Percentiles rank a stretch among this genome's conserved stretches.
Conservation (phyloP, 2,113 vertebrate genomes). For the Phrynosoma platyrhinos region DNA sequence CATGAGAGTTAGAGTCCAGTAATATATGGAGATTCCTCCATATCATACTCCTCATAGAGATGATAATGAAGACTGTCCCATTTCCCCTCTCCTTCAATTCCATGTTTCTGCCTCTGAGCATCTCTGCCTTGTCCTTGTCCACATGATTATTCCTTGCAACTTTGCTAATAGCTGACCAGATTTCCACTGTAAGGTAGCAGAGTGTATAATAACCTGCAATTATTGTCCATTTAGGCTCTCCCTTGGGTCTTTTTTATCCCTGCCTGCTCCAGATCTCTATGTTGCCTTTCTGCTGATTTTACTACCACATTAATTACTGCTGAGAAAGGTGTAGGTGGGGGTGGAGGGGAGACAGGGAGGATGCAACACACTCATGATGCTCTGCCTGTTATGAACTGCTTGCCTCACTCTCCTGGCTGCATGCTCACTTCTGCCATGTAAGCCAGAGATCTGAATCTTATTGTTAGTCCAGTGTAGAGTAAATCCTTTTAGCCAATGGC, state of each 20-base stretch:
- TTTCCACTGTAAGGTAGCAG: slow-evolving; percentile 75
- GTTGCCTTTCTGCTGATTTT: slow-evolving; percentile 77
- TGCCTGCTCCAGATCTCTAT: slow-evolving; percentile 43
- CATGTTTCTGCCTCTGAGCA: slow-evolving; percentile 11
- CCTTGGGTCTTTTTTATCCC: slow-evolving; percentile 77
- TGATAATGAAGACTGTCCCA: neutral
- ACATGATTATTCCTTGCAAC: slow-evolving; percentile 75
- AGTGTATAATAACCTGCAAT: slow-evolving; percentile 83
- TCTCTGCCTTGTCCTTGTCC: slow-evolving; percentile 54
- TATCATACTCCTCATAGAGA: neutral
- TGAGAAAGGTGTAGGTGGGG: slow-evolving; percentile 42
- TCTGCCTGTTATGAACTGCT: slow-evolving; percentile 44
- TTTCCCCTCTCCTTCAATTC: neutral
- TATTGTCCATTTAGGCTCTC: slow-evolving; percentile 84
- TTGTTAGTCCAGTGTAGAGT: no score
- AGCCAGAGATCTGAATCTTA: no score
- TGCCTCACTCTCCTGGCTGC: neutral
- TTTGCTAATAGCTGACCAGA: slow-evolving; percentile 77
- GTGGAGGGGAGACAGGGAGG: neutral
- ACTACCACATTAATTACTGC: slow-evolving; percentile 71
- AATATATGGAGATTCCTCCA: neutral
- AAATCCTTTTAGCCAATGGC: no score
- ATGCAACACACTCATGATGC: slow-evolving; percentile 33
- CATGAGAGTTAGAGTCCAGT: neutral
- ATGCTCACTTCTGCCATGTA: neutral